Base-by-base conservation (phyloP, 2,888 invertebrate species). In the Drosophila niveifrons region DNA sequence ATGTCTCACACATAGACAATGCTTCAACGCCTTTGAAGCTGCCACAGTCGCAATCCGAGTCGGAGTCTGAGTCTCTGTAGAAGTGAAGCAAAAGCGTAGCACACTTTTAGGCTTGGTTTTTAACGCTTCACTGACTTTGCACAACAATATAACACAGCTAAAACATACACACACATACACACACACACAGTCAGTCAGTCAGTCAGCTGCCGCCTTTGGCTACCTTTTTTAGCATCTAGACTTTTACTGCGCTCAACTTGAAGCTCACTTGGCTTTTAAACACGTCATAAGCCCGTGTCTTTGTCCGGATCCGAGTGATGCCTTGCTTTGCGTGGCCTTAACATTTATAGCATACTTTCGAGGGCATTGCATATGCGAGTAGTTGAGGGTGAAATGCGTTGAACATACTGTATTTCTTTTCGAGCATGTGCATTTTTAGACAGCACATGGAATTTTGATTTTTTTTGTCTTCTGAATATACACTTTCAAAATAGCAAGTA, bases 341-440 rank as follows among this genome's bases (percentile, higher is more conserved):
- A 78, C 83, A 75, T 85, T 85, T 84, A 85, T 88, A 62, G 88
- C 78, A 66, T 77, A 71, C 79, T 82, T 82, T 71, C 55, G 51
- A 66, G 77, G 67, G 68, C 41, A 10, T 11, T 29, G 36, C 28
- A 47, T 36, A 62, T 31, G 44, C 55, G 44, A 55, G 15, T 58
- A 63, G 72, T 58, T 46, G 23, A 43, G 41, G 15, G 3, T 13
- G 46, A 2, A 1, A 1, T 31, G 29, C 9, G 29, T 34, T 7
- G 29, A 11, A n/a, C 0, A 1, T 9, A 41, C 3, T 4, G 8
- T 23, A 17, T 1, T 13, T 1, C 41, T 11, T 4, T 9, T 13
- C 15, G 15, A 48, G 48, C 6, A 50, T 62, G 9, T 29, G 17
- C 7, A 11, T 17, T 31, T 17, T 28, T 11, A 0, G 0, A 23